Conservation (phyloP, 2,888 invertebrate species). For the Hypolimnas misippus region DNA sequence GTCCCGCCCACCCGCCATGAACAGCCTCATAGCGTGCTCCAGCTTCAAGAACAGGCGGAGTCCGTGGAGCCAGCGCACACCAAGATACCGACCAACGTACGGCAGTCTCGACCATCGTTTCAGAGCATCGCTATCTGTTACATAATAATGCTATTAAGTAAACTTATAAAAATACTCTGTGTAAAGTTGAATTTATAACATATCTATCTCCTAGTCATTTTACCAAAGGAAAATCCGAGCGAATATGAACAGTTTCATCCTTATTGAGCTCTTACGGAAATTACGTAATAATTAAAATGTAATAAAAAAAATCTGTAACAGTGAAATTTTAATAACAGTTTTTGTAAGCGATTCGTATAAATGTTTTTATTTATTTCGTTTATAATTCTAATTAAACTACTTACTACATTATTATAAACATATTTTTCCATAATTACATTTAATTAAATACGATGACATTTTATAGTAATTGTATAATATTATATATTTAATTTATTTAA, state of each 20-base stretch:
- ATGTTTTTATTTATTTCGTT: no score
- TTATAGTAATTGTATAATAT: not conserved
- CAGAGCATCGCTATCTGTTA: conserved; percentile 61
- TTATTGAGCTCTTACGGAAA: not conserved
- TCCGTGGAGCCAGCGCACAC: conserved; percentile 76
- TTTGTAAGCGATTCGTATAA: no score
- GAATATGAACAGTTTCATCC: no score
- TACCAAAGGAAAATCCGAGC: not conserved
- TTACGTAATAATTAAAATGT: not conserved
- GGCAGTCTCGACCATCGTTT: conserved; percentile 75
- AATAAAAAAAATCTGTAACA: not conserved
- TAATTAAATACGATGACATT: not conserved
- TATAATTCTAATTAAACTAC: no score
- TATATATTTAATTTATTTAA: conserved; percentile 3
- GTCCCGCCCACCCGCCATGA: conserved; percentile 88
- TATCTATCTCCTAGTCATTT: conserved; percentile 3
- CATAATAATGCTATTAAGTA: conserved; percentile 15
- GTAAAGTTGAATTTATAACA: not conserved
- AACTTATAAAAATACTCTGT: not conserved
- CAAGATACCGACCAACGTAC: conserved; percentile 70
- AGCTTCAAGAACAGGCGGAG: conserved; percentile 88
- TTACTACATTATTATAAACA: no score
- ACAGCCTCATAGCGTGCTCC: conserved; percentile 89
- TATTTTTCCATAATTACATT: no score
- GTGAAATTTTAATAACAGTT: no score